Evolutionary conservation across 37 sponge, comb jelly and placozoan genomes (phyloP).

Genomic region (Eunapius fragilis): DNA sequence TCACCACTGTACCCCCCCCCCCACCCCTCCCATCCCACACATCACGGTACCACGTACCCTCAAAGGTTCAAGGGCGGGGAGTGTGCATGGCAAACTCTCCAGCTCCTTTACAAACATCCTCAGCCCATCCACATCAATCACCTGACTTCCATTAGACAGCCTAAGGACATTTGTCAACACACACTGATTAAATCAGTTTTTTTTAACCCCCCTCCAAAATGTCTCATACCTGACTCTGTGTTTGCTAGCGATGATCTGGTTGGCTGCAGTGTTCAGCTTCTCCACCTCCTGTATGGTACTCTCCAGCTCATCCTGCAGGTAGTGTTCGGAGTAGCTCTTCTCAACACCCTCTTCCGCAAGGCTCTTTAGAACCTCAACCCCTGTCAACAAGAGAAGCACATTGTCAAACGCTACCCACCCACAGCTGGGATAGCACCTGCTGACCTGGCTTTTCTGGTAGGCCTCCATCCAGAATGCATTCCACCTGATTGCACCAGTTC

Average conservation of each 20-base stretch:
- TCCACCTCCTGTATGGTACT: conserved; percentile 56
- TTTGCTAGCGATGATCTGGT: conserved; percentile 32
- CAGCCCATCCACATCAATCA: conserved; percentile 58
- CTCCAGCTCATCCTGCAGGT: conserved; percentile 36
- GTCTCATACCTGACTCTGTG: conserved; percentile 11
- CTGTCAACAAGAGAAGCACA: not conserved
- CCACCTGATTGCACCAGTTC: conserved; percentile 55
- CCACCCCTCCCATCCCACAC: not conserved
- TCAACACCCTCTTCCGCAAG: conserved; percentile 39
- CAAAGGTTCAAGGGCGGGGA: conserved; percentile 58
- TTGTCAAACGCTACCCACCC: not conserved
- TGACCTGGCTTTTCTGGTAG: conserved; percentile 39
- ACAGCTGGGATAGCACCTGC: not conserved
- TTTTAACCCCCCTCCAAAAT: not conserved
- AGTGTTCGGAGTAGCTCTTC: conserved; percentile 28
- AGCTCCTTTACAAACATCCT: conserved; percentile 58
- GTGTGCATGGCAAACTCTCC: conserved; percentile 63
- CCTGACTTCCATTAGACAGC: conserved; percentile 7
- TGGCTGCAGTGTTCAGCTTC: conserved; percentile 39
- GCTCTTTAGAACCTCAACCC: conserved; percentile 17
- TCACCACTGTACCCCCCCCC: not conserved
- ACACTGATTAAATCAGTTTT: not conserved
- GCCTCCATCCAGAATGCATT: conserved; percentile 37
- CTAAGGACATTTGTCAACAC: not conserved
- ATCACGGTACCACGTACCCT: conserved; percentile 55